Base-by-base conservation (phyloP, 2,113 vertebrate genomes). In the Danionella cerebrum region DNA sequence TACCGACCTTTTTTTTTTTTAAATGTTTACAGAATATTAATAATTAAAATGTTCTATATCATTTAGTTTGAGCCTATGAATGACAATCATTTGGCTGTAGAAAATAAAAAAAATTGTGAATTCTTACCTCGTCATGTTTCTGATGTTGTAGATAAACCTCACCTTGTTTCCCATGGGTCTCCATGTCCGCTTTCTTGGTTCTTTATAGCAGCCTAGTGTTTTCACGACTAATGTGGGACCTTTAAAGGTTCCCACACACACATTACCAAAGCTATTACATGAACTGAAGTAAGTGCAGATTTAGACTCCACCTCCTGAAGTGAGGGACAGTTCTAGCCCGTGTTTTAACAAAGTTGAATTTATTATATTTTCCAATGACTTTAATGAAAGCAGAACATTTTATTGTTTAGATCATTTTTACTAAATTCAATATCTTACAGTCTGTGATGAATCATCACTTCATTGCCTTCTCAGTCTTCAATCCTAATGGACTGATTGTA, bases 61-160 rank as follows among this genome's bases (percentile, higher is more conserved):
- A n/a, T n/a, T n/a, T n/a, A n/a, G n/a, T n/a, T n/a, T n/a, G n/a
- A n/a, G n/a, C n/a, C n/a, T n/a, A n/a, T n/a, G n/a, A n/a, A n/a
- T n/a, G n/a, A 4, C 36, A 63, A 42, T 36, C 19, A 4, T 48
- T 12, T 25, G 3, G 2, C 29, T 3, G 11, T 51, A 36, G 0
- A 14, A 21, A 50, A 7, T n/a, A 35, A 13, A 25, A 21, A 0
- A 21, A 11, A 33, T 12, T 16, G 8, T 38, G 4, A 53, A 24
- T n/a, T 41, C 78, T 85, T 71, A 89, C 87, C 75, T 85, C 84
- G 0, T 76, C 83, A 47, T 76, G 21, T 78, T 83, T 88, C 48
- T 62, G 82, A 1, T 78, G 79, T 57, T 77, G 85, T 12, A 88
- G 76, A 48, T 79, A 86, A 63, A 83, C 84, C 22, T 80, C 75